Conservation (phyloP, 2,113 vertebrate species). For the Anolis sagrei region DNA sequence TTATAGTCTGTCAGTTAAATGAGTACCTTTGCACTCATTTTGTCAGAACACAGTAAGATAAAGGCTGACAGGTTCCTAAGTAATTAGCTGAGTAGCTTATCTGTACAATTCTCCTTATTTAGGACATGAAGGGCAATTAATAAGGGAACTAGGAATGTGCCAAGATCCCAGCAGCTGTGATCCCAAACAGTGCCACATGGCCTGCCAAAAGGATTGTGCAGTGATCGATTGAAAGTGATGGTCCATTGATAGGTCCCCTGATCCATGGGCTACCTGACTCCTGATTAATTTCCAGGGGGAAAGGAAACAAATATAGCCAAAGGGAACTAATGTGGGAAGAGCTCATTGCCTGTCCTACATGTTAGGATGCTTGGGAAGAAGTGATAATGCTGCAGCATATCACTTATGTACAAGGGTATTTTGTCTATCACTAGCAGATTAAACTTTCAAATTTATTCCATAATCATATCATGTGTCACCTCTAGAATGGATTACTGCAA, state of each 20-base stretch:
- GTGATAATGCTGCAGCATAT: background rate
- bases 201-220: background rate
- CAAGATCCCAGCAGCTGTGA: background rate
- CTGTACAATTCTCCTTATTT: background rate
- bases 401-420: background rate
- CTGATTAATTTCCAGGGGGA: no score
- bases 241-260: no score
- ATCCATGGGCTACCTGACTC: no score
- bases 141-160: background rate
- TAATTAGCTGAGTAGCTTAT: background rate
- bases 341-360: no score
- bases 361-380: no score
- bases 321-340: no score
- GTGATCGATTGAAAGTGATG: no score
- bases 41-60: background rate
- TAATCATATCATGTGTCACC: background rate
- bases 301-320: no score
- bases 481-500: no score
- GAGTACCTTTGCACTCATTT: background rate
- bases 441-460: background rate
- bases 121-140: background rate
- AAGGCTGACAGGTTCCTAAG: background rate
- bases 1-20: background rate
- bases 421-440: background rate
- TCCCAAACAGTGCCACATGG: background rate